phyloP scores from a whole-genome alignment of 30 jellyfish, hydroid and myxozoan species.

The Rhopilema esculentum region DNA sequence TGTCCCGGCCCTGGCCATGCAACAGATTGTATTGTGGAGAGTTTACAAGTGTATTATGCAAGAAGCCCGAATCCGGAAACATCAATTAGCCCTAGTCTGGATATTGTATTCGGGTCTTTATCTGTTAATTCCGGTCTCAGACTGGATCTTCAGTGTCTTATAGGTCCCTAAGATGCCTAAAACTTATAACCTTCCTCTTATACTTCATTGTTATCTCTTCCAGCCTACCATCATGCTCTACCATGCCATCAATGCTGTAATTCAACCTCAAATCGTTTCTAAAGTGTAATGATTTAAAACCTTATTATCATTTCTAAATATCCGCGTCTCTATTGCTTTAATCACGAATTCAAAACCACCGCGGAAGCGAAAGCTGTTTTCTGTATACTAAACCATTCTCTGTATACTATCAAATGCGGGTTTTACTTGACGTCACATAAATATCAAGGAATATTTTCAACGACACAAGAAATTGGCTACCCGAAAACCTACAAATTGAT shows the following conservation, averaged over 20 bases:
- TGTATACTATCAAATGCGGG: no score
- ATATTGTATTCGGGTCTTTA: neutral
- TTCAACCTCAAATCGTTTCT: neutral
- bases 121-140: neutral
- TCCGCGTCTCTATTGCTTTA: no score
- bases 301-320: neutral
- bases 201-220: neutral
- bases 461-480: no score
- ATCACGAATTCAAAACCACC: no score
- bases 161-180: neutral
- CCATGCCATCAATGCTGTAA: neutral
- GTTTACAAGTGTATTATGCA: neutral
- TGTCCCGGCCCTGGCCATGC: neutral
- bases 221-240: neutral
- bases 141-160: neutral
- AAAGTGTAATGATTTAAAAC: neutral
- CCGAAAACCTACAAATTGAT: no score
- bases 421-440: no score
- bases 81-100: slow-evolving; percentile 21
- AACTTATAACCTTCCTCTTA: neutral
- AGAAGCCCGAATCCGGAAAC: slow-evolving; percentile 16
- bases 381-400: no score
- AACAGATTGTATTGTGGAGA: neutral
- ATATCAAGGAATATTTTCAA: no score
- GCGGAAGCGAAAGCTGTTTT: no score